A percentile compares a stretch with the other conserved stretches of the same genome.
These are phyloP conservation scores for Phaethornis superciliosus DNA, from an alignment of 2,113 vertebrate species.

Conservation along the genomic window DNA sequence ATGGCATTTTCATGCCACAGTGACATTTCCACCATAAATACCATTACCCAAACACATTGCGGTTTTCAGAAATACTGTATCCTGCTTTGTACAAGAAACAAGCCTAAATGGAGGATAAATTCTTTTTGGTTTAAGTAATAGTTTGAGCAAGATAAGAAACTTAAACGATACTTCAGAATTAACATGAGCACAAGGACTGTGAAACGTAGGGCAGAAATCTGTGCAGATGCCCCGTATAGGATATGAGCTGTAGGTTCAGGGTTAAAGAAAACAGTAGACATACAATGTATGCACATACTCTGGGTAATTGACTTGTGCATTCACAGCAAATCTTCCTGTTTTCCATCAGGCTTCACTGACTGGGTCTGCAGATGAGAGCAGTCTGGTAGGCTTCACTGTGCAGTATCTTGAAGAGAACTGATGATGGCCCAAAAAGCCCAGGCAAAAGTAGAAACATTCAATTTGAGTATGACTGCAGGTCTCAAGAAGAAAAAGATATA, in stretches of 20 bases:
- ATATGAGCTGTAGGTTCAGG: not conserved
- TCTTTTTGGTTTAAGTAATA: not conserved
- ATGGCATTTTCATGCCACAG: not conserved
- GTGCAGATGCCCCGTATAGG: not conserved
- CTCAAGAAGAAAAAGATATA: not conserved
- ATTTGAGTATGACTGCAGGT: not conserved
- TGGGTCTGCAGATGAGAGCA: not conserved
- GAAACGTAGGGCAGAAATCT: not conserved
- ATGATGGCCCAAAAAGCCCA: not conserved
- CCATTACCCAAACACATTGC: not conserved
- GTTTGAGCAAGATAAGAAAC: not conserved
- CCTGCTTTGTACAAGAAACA: not conserved
- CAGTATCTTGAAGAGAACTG: not conserved
- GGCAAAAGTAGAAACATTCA: not conserved
- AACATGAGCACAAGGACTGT: not conserved
- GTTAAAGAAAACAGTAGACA: not conserved
- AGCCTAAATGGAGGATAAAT: not conserved
- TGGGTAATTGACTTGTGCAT: not conserved
- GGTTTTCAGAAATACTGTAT: not conserved
- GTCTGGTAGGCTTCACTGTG: not conserved
- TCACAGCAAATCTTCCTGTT: not conserved
- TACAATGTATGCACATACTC: not conserved
- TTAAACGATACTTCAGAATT: not conserved
- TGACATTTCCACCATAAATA: not conserved
- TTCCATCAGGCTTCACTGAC: not conserved